Evolutionary conservation across 2,797 vertebrate genomes (phyloP), one percentile per base, ranked within the genome.

Genomic region (Hoplostethus mediterraneus): DNA sequence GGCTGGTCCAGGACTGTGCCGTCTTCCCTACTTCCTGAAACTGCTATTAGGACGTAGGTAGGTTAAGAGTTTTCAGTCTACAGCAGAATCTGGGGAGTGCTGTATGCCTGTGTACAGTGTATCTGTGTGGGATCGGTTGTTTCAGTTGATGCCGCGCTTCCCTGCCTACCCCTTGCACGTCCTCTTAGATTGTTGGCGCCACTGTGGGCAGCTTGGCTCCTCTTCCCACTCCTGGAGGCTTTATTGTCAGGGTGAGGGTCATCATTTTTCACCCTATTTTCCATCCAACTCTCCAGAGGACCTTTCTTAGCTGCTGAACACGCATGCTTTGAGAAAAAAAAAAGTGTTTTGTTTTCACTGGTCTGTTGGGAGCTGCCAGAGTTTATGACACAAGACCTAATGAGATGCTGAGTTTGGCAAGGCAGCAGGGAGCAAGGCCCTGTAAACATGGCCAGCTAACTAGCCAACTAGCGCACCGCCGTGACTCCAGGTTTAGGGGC

Each of bases 281-380:
- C 73, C 86, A 55, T 53, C 58, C 0, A 11, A 58, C 78, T 82
- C 80, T 86, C 84, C 81, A 81, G 77, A 86, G 69, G 66, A 71
- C 72, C 66, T 10, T 75, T 90, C 40, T 62, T 72, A 79, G 79
- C 59, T 80, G 75, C 63, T 84, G 62, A 78, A 55, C 69, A 49
- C 8, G 62, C 77, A 77, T 73, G 78, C 70, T 60, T 71, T 73
- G 71, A 21, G 21, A 21, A 21, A 61, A 79, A 67, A 78, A 75
- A 82, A 75, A 33, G 61, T 70, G 77, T 80, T 89, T 91, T 70
- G 77, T 80, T 89, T 91, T 91, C 70, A 72, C 70, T 69, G 74
- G 72, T 82, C 82, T 90, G 79, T 73, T 77, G 85, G 85, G 82
- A 88, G 80, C 79, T 80, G 82, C 87, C 84, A 86, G 70, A 54